Evolutionary conservation across 2,888 invertebrate species (phyloP), one percentile per base, ranked within the genome.

Genomic region (Yponomeuta plumbellus): DNA sequence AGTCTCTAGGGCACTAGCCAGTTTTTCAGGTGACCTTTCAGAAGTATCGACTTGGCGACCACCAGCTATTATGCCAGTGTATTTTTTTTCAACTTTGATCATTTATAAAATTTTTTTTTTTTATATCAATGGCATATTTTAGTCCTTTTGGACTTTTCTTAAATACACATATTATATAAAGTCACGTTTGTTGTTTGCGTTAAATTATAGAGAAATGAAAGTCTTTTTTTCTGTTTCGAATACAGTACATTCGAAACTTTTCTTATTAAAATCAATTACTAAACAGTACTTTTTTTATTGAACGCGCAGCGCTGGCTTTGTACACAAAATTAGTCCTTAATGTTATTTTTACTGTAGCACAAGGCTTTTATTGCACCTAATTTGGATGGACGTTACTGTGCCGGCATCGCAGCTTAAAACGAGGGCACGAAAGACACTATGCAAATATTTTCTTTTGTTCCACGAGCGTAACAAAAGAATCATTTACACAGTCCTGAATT

Each of bases 361-460:
- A 21, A 63, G 34, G 63, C 63, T 63, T 63, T 63, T 40, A 63
- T 63, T 40, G 63, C 22, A 21, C 20, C 63, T 63, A 63, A 63
- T 63, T 63, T 63, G 63, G 21, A 63, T 21, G 52, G 26, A 63
- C 21, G 63, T 44, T 44, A 63, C 40, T 63, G 63, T 63, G 23
- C 44, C 44, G 17, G 44, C 44, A 17, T 17, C 44, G 44, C 17
- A 63, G 63, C 63, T 20, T 34, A 63, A 44, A 44, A 21, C 22
- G 63, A 40, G 63, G 44, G 40, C 63, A 44, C 17, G 44, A 21
- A 44, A 63, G 26, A 64, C 44, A 44, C 64, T 44, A 64, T 64
- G 64, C 64, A 64, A 64, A 64, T 64, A 21, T 44, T 40, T 22
- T 21, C 62, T 62, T 62, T 62, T 62, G 62, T 62, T 62, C 26